A percentile compares a stretch with the other conserved stretches of the same genome.
Conservation (phyloP, 2,888 invertebrate genomes). For the Blomia tropicalis region DNA sequence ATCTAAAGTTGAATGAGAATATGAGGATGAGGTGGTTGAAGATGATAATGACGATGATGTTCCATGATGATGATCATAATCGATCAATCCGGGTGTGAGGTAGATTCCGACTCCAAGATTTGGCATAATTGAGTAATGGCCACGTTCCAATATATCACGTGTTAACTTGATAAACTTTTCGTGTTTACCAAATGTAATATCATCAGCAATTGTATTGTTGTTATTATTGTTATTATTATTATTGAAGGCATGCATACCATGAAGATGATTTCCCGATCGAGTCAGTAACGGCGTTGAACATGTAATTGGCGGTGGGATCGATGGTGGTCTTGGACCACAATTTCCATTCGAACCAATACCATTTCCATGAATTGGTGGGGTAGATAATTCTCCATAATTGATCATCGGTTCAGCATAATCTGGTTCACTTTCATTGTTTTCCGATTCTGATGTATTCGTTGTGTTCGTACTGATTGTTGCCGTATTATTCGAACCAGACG, state of each 20-base stretch:
- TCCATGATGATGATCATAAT: background rate
- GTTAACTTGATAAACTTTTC: constrained; percentile 14
- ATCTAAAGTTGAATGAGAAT: background rate
- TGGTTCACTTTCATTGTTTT: constrained; percentile 20
- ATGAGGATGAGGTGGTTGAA: too few relatives aligned
- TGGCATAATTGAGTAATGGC: constrained; percentile 13
- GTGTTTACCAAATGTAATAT: background rate
- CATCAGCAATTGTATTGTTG: background rate
- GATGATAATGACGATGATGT: background rate
- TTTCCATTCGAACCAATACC: background rate
- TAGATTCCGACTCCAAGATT: constrained; percentile 19
- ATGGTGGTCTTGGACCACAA: background rate
- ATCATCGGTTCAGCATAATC: constrained; percentile 25
- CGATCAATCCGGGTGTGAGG: constrained; percentile 13
- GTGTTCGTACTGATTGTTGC: constrained; percentile 17
- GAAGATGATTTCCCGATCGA: background rate
- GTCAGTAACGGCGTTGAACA: background rate
- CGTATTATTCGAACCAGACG: background rate
- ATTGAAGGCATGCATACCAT: background rate
- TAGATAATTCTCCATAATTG: background rate
- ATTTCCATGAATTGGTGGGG: too few relatives aligned
- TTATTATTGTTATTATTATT: background rate
- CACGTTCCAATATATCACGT: background rate
- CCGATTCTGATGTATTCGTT: constrained; percentile 1
- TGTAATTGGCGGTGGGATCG: constrained; percentile 1